Evolutionary conservation across 2,113 vertebrate genomes (phyloP), one percentile per base, ranked within the genome.

Genomic region (Ammodytes marinus): DNA sequence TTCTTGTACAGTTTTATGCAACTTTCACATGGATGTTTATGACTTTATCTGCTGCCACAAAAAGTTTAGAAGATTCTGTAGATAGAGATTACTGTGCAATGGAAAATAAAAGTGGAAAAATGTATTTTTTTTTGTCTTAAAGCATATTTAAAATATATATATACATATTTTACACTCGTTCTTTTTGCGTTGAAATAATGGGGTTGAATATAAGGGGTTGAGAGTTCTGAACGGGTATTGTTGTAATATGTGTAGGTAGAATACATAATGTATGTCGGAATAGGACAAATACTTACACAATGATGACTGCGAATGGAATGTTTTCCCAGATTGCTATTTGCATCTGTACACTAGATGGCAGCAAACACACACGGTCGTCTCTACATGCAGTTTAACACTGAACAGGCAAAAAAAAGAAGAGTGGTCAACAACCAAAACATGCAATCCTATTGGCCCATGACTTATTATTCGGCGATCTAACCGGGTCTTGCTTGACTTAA

Each of bases 71-170:
- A 94, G 27, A 89, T 91, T 94, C 87, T 96, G 94, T 96, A 96
- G 94, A 95, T 94, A 96, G 94, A 96, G 94, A 94, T 95, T 88
- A 95, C 88, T 94, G 95, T 95, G 89, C 95, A 86, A 92, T 91
- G 95, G 86, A 92, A 92, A 92, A 93, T 95, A 97, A 93, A 83
- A 95, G 90, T 89, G 80, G 72, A 95, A 92, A 27, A 87, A 85
- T 88, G 55, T 74, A 83, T 74, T 76, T 83, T 35, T 85, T 73
- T 80, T 60, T 86, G 68, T 65, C 42, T 73, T 45, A 72, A 68
- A 87, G 50, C 14, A 63, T 79, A 19, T 50, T 85, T 63, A 1
- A 50, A 49, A 37, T 2, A 35, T 50, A 9, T 37, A 64, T 42
- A 10, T 55, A 35, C n/a, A 39, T 5, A 53, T 27, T 43, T 14